Evolutionary conservation across 2,888 invertebrate genomes (phyloP), one percentile per base, ranked within the genome.

Genomic region (Taphrorychus bicolor): DNA sequence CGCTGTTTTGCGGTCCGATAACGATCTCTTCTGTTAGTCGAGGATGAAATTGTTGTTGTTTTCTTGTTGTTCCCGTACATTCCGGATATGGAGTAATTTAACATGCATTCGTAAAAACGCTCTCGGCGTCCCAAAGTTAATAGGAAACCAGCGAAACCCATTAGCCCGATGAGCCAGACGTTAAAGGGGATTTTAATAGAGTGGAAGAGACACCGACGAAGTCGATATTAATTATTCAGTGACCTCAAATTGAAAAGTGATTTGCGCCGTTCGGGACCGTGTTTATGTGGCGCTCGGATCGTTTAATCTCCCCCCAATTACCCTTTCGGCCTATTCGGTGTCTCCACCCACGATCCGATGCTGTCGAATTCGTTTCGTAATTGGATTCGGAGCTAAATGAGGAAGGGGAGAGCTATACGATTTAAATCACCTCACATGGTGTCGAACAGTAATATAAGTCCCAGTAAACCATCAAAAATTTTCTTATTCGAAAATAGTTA

Each of bases 241-340:
- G 78, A 78, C 76, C 78, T 74, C 76, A 77, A 78, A 79, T 79
- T 78, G 79, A 79, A 80, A 79, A 79, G 75, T 79, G 76, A 78
- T 79, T 78, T 78, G 76, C 74, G 75, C 76, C 72, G 74, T 75
- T 74, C 76, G 75, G 76, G 74, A 76, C 76, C 75, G 76, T 79
- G 80, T 79, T 79, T 80, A 80, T 80, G 79, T 77, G 80, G 79
- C 77, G 75, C 78, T 77, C 78, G 77, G 54, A 80, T 79, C 80
- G 78, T 79, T 80, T 80, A 80, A 79, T 79, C 80, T 80, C 78
- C 76, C 78, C 78, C 77, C 78, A 80, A 80, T 80, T 80, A 78
- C 78, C 77, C 78, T 76, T 51, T 51, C 72, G 73, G 74, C 75
- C 71, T 75, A 73, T 74, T 76, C 72, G 45, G 17, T 45, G 73